Evolutionary conservation across 2,888 invertebrate genomes (phyloP).

Genomic region (Scelioninae gen. 1): DNA sequence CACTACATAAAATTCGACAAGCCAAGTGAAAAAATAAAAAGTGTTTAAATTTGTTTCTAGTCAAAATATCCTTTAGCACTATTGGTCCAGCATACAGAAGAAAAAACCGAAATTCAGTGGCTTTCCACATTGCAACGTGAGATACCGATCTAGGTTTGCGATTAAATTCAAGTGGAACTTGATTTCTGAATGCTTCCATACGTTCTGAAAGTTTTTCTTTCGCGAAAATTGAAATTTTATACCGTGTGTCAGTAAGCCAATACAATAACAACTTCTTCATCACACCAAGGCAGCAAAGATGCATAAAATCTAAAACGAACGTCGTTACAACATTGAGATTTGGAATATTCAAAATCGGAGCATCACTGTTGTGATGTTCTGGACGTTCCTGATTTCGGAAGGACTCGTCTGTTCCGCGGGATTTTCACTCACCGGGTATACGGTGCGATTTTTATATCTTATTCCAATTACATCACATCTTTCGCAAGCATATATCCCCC

Average conservation of each 20-base stretch:
- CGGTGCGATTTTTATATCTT: constrained; percentile 14
- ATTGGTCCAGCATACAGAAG: too few species aligned
- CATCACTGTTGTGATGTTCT: constrained; percentile 45
- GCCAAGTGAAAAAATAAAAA: constrained; percentile 52
- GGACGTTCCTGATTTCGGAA: constrained; percentile 48
- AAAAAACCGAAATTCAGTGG: too few species aligned
- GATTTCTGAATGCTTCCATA: constrained; percentile 23
- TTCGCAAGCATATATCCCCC: constrained; percentile 66
- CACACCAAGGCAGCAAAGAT: constrained; percentile 19
- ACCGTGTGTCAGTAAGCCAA: constrained; percentile 21
- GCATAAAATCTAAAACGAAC: constrained; percentile 63
- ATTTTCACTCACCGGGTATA: constrained; percentile 32
- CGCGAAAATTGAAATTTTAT: constrained; percentile 4
- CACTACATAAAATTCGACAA: constrained; percentile 44
- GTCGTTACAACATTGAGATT: constrained; percentile 34
- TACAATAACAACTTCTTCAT: constrained; percentile 53
- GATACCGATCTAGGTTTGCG: constrained; percentile 34
- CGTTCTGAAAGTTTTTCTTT: constrained; percentile 5
- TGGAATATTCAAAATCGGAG: constrained; percentile 49
- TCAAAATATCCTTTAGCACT: constrained; percentile 77
- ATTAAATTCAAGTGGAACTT: constrained; percentile 40
- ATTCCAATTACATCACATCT: constrained; percentile 57
- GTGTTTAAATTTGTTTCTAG: constrained; percentile 20
- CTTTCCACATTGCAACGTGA: constrained; percentile 20
- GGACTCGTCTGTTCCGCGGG: constrained; percentile 50